Conservation (phyloP, 2,888 invertebrate genomes). For the Microctonus brassicae region DNA sequence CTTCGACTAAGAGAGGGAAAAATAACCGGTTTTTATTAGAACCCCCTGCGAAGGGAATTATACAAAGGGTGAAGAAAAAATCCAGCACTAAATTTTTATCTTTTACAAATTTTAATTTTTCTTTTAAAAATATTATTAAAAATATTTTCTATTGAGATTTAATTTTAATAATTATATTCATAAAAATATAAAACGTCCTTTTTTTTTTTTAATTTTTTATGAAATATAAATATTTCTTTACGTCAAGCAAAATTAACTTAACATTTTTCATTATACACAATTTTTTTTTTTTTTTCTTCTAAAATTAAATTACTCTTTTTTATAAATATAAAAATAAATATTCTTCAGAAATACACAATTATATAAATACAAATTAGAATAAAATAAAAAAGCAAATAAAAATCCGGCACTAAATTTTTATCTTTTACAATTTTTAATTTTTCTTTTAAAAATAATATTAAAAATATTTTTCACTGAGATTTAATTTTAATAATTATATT, state of each 20-base stretch:
- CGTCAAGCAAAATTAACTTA: no score
- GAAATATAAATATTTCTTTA: no score
- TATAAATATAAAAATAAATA: no score
- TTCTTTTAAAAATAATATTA: neutral
- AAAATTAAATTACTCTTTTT: no score
- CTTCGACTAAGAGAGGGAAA: neutral
- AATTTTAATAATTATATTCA: neutral
- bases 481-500: neutral
- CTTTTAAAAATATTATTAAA: neutral
- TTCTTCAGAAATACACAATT: no score
- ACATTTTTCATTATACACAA: no score
- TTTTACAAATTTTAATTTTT: neutral
- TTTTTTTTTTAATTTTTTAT: no score
- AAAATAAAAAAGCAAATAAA: neutral
- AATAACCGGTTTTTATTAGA: constrained; percentile 36
- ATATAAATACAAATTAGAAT: no score
- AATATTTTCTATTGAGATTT: no score
- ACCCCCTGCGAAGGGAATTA: constrained; percentile 45
- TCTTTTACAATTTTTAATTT: neutral
- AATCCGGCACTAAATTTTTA: neutral
- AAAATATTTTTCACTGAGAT: no score
- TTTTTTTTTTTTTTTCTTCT: no score
- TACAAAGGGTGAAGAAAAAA: neutral
- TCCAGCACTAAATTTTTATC: neutral
- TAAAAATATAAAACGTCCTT: neutral